Conservation (phyloP, 2,113 vertebrate species). For the Rattus norvegicus region DNA sequence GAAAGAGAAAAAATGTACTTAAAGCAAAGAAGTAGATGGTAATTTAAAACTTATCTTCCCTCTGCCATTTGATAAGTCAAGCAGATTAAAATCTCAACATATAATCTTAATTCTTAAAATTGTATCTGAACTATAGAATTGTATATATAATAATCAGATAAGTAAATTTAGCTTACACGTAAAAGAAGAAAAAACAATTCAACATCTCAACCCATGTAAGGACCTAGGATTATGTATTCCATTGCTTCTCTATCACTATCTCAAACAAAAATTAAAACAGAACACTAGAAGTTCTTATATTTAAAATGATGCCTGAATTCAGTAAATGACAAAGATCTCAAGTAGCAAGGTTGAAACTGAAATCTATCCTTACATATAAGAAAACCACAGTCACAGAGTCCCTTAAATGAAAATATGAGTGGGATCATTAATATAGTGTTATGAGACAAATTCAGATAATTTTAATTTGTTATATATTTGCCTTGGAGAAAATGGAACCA, state of each 20-base stretch:
- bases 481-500: background rate
- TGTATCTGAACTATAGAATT: background rate
- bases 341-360: background rate
- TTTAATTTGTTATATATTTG: background rate
- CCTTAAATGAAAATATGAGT: background rate
- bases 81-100: background rate
- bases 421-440: background rate
- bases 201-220: background rate
- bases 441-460: background rate
- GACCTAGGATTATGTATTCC: accelerated
- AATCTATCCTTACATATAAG: background rate
- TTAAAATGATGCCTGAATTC: background rate
- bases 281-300: background rate
- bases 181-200: background rate
- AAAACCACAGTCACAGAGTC: background rate
- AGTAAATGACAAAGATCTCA: background rate
- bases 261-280: background rate
- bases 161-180: background rate
- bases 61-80: background rate
- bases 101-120: background rate
- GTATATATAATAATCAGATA: background rate
- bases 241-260: background rate
- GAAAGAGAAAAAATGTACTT: background rate
- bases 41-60: background rate
- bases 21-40: background rate